These are phyloP conservation scores for Acanthis flammea DNA, from an alignment of 2,797 vertebrate species.

Conservation along the genomic window DNA sequence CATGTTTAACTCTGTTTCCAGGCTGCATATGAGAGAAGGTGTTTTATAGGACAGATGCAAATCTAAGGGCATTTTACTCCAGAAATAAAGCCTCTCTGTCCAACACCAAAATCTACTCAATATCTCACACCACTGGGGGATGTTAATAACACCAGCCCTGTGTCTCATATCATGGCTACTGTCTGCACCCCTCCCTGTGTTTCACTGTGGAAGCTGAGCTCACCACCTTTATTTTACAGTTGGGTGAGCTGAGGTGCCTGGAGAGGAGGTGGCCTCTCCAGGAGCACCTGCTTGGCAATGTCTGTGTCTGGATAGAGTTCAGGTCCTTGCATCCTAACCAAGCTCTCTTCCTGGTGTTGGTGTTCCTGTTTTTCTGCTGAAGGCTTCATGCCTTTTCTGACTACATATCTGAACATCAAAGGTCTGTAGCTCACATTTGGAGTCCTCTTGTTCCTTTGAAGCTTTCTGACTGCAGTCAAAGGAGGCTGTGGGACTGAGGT, in stretches of 20 bases:
- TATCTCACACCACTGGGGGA: background rate
- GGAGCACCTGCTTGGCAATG: fast-evolving
- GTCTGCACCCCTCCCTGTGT: fast-evolving
- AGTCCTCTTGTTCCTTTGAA: background rate
- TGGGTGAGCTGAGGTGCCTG: background rate
- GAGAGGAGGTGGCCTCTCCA: background rate
- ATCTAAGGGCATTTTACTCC: background rate
- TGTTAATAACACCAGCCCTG: background rate
- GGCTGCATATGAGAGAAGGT: background rate
- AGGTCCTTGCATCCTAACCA: fast-evolving
- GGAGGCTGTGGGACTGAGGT: background rate
- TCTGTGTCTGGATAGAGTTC: background rate
- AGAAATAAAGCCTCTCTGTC: background rate
- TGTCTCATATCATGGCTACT: fast-evolving
- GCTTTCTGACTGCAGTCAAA: background rate
- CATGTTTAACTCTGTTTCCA: background rate
- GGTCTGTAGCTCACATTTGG: background rate
- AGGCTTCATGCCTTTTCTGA: background rate
- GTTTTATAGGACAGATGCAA: background rate
- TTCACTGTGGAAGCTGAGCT: background rate
- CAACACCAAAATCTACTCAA: background rate
- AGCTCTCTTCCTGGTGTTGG: background rate
- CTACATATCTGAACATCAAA: background rate
- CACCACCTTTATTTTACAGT: background rate
- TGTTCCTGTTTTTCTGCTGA: background rate